These are phyloP conservation scores for Morone chrysops DNA, from an alignment of 2,113 vertebrate species.

Conservation along the genomic window DNA sequence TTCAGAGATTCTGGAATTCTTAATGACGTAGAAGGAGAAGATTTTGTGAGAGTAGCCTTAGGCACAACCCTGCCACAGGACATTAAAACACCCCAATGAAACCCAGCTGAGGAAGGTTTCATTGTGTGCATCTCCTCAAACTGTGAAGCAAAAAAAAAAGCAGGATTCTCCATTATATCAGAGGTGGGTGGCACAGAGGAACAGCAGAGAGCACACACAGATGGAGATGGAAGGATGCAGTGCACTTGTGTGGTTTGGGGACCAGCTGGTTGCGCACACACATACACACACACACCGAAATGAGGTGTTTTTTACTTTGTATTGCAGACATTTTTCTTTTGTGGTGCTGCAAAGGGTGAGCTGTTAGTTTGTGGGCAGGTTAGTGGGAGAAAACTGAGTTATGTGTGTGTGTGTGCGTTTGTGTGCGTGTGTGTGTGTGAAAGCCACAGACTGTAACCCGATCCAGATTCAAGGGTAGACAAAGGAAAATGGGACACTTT, in stretches of 20 bases:
- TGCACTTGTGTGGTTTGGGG: neutral
- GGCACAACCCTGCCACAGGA: conserved; percentile 5
- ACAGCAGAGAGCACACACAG: conserved; percentile 9
- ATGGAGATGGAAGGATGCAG: conserved; percentile 16
- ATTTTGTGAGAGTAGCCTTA: neutral
- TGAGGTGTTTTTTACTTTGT: neutral
- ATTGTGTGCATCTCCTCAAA: neutral
- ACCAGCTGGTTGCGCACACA: neutral
- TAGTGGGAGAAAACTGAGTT: conserved; percentile 1
- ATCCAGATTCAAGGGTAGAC: conserved; percentile 50
- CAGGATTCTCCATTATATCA: neutral
- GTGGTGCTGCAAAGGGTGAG: neutral
- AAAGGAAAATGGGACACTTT: conserved; percentile 36
- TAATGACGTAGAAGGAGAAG: no score
- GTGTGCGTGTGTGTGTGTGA: conserved; percentile 1
- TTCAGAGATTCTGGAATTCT: no score
- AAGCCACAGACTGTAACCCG: conserved; percentile 21
- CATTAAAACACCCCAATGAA: conserved; percentile 12
- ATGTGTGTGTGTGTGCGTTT: conserved; percentile 1
- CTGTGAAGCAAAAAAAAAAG: neutral
- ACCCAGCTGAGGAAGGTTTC: conserved; percentile 1
- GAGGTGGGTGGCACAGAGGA: neutral
- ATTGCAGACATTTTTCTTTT: conserved; percentile 26
- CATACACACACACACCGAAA: neutral
- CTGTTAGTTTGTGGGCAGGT: conserved; percentile 7